Evolutionary conservation across 2,113 vertebrate genomes (phyloP).

Genomic region (Vulpes lagopus): DNA sequence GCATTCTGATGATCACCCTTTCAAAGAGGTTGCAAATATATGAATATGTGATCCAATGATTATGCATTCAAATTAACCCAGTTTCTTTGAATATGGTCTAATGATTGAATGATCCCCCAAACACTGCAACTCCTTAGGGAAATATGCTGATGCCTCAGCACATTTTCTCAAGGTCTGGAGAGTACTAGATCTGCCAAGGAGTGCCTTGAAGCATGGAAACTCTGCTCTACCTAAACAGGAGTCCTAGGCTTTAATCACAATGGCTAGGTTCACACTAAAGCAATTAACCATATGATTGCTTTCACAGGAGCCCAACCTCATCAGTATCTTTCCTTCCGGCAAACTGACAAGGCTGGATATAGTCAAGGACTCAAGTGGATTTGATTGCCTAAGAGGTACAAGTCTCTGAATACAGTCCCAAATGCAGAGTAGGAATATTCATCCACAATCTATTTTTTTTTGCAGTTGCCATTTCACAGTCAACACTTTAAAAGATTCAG

Average conservation of each 20-base stretch:
- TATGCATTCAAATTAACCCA: slow-evolving; percentile 68
- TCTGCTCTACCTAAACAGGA: slow-evolving; percentile 54
- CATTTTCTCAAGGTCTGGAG: slow-evolving; percentile 42
- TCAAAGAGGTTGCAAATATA: slow-evolving; percentile 54
- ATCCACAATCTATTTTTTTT: not conserved
- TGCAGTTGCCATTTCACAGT: slow-evolving; percentile 24
- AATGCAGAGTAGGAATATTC: not conserved
- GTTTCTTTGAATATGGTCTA: slow-evolving; percentile 67
- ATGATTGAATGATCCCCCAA: slow-evolving; percentile 58
- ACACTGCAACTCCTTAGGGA: slow-evolving; percentile 22
- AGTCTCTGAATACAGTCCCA: not conserved
- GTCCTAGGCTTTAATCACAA: slow-evolving; percentile 71
- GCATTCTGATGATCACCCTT: slow-evolving; percentile 41
- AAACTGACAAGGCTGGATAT: slow-evolving; percentile 29
- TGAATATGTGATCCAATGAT: slow-evolving; percentile 39
- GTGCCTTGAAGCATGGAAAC: slow-evolving; percentile 44
- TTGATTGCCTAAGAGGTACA: slow-evolving; percentile 24
- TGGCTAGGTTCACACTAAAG: slow-evolving; percentile 57
- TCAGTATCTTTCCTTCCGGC: slow-evolving; percentile 63
- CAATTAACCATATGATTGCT: slow-evolving; percentile 77
- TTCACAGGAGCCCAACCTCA: slow-evolving; percentile 32
- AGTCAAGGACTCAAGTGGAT: slow-evolving; percentile 33
- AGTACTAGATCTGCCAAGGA: not conserved
- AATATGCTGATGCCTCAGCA: not conserved
- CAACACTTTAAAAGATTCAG: not conserved